A percentile compares a stretch with the other conserved stretches of the same genome.
Evolutionary conservation across 2,113 vertebrate genomes (phyloP).

Genomic region (Gavialis gangeticus): DNA sequence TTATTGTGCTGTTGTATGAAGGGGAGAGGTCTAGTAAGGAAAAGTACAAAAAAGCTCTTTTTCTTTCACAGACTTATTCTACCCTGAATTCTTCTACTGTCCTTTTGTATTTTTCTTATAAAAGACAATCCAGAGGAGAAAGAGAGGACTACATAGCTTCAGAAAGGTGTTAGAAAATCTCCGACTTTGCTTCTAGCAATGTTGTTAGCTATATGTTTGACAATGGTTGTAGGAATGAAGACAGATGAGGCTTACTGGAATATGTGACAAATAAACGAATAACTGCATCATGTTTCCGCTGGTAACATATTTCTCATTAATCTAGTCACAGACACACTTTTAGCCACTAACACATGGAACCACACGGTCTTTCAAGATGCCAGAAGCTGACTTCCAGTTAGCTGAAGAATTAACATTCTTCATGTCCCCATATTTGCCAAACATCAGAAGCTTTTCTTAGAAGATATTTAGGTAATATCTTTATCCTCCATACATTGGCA

Average conservation of each 20-base stretch:
- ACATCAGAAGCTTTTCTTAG: neutral
- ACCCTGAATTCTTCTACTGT: neutral
- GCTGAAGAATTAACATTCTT: neutral
- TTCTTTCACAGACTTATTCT: neutral
- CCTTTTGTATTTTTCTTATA: neutral
- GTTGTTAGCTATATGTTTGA: neutral
- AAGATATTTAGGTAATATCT: neutral
- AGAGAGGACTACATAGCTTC: neutral
- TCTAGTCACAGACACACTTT: neutral
- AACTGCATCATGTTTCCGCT: neutral
- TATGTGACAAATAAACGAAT: neutral
- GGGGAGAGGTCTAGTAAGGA: neutral
- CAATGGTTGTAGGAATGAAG: neutral
- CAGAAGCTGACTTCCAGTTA: neutral
- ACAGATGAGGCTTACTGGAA: neutral
- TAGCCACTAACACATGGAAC: neutral
- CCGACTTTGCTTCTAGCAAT: neutral
- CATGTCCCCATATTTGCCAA: neutral
- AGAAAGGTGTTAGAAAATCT: neutral
- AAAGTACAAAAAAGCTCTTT: neutral
- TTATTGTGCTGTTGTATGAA: neutral
- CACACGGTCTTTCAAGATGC: rapidly evolving
- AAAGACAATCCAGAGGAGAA: neutral
- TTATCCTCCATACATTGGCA: neutral
- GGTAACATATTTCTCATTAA: neutral